Evolutionary conservation across 1,140 invertebrate species (phyloP), one percentile per base, ranked within the genome.

Genomic region (Drosophila asahinai): DNA sequence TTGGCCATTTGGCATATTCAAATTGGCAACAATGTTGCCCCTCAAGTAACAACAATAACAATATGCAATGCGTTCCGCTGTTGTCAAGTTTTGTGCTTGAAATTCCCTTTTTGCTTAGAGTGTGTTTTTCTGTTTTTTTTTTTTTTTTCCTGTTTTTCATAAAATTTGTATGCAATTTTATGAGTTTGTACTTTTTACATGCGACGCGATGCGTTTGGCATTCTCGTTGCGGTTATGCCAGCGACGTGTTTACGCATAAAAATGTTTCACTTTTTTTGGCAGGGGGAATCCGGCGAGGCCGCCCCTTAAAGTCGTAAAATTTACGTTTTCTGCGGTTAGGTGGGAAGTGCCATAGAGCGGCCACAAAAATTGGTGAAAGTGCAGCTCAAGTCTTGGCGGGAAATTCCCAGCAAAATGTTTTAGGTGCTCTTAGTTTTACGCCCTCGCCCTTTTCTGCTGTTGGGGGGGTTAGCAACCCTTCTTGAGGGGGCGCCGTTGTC

Each of bases 201-300:
- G 70, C 66, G 36, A 48, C 14, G 36, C 43, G 57, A 68, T 81
- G 61, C 60, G 76, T 77, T 77, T 77, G 74, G 64, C 57, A 70
- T 61, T 78, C 74, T 67, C 77, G 60, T 79, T 83, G 80, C 58
- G 81, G 65, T 83, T 83, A 60, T 83, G 71, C 63, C 71, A 51
- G 81, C 70, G 77, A 80, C 81, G 81, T 83, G 81, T 80, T 83
- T 83, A 83, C 81, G 81, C 81, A 83, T 83, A 83, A 83, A 79
- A 83, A 64, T 71, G 72, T 63, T 83, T 49, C 76, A 76, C 52
- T 64, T 75, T 71, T 49, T 58, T 42, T 63, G 36, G 43, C n/a
- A 7, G 27, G 30, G 45, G 45, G 33, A 36, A 64, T 49, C 38
- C 47, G 58, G 48, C 1, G 19, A 17, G 5, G 5, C 22, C 1